These are phyloP conservation scores for Drosophila dives DNA, from an alignment of 2,888 invertebrate genomes.

Conservation along the genomic window DNA sequence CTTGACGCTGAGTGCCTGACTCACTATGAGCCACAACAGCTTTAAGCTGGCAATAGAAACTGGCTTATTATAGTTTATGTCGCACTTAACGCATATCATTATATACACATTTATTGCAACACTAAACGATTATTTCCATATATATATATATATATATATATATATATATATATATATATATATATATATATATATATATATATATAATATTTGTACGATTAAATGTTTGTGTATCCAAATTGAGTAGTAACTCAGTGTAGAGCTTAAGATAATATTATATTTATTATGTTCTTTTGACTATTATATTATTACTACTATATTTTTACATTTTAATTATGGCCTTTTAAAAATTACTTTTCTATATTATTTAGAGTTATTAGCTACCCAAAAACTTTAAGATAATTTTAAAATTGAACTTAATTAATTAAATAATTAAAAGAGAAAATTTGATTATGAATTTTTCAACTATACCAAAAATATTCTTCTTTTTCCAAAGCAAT, in stretches of 20 bases:
- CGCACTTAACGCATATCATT: background rate
- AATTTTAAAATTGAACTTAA: background rate
- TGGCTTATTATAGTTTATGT: conserved; percentile 4
- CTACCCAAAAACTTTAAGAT: too few species aligned
- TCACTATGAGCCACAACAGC: background rate
- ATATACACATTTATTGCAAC: background rate
- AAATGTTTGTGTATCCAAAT: background rate
- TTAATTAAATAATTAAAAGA: too few species aligned
- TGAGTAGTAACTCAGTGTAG: background rate
- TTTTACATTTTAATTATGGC: background rate
- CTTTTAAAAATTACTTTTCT: background rate
- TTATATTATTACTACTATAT: background rate
- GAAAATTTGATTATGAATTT: background rate
- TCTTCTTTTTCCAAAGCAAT: background rate
- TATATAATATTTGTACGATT: background rate
- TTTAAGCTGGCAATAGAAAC: background rate
- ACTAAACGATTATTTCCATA: background rate
- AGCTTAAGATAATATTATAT: background rate
- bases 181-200: too few species aligned
- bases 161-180: too few species aligned
- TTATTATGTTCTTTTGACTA: background rate
- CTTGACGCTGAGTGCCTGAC: conserved; percentile 44
- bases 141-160: too few species aligned
- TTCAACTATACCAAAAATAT: background rate
- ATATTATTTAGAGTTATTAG: background rate